Evolutionary conservation across 1,140 invertebrate species (phyloP), one percentile per base, ranked within the genome.

Genomic region (Heliconius nattereri): DNA sequence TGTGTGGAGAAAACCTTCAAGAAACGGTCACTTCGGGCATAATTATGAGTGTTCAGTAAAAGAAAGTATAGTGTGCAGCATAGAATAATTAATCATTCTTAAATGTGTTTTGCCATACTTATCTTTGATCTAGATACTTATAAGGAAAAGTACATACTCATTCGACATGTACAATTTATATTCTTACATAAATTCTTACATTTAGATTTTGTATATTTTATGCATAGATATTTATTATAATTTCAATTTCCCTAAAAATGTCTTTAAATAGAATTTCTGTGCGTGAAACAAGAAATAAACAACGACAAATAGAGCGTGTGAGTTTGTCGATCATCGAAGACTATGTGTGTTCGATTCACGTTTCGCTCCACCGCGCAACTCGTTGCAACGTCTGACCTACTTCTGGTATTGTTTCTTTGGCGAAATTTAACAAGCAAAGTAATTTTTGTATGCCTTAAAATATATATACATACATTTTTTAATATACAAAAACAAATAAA

Each of bases 381-480:
- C 88, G 85, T 89, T 91, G 92, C 92, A 92, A 92, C 87, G 90
- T 87, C 85, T 89, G 90, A 92, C 91, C 90, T 79, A 92, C 90
- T 90, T 92, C 75, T 84, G 81, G 86, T 86, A 86, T 11, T 86
- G 81, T 86, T 89, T 84, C 80, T 83, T 83, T 77, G 76, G 84
- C 85, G 80, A 88, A 90, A 86, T 85, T 83, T 79, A 86, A 84
- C 81, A 73, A 74, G 78, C 71, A 37, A 66, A 71, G 45, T 23
- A 13, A 60, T 71, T 77, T 71, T 26, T n/a, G 52, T 26, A 29
- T 66, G 57, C n/a, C 1, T 66, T 3, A 66, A 66, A 13, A 13
- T 3, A 11, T 29, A 66, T 26, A 66, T 2, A 26, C 23, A 16
- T 13, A 66, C 23, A 66, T 66, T 26, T 26, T 26, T 23, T 3